Base-by-base conservation (phyloP, 2,113 vertebrate genomes). In the Gulo gulo region DNA sequence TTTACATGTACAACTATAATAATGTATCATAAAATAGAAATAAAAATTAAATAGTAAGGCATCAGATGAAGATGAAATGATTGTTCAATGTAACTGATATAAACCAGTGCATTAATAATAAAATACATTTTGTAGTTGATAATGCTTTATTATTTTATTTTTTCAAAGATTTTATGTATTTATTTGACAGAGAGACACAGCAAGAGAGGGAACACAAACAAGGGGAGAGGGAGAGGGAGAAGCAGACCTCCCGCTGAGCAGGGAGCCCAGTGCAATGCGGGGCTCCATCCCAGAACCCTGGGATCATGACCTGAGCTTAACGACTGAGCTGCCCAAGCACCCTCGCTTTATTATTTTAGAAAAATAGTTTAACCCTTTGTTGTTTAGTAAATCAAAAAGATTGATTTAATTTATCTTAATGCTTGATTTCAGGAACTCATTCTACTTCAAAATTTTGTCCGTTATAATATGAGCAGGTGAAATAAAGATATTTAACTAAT, bases 401-500 rank as follows among this genome's bases (percentile, higher is more conserved):
- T 50, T 89, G 21, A 1, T 69, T 92, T 34, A n/a, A 29, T 71
- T 71, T 86, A 94, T 47, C 36, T 86, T 47, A 86, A 39, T 88
- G 92, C 9, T 91, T 91, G 7, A 94, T 89, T 78, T 82, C 45
- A 94, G 11, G 81, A 78, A 34, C 55, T 83, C 36, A 67, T 82
- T 94, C 13, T 94, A 76, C 50, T 65, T 67, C 8, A 89, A 79
- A 47, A 80, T 26, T 47, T 93, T 73, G n/a, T 42, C 73, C 61
- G 39, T 57, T 95, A 79, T 82, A 81, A 42, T 4, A 57, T 79
- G 34, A 84, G 16, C 42, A 96, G 26, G 14, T 52, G 13, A 95
- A 93, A 91, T 39, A 24, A 95, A 95, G 91, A 61, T 88, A 88
- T 73, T 89, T 78, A n/a, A 69, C 13, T 89, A 50, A 42, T 74